Base-by-base conservation (phyloP, 2,797 vertebrate species). In the Valencia hispanica region DNA sequence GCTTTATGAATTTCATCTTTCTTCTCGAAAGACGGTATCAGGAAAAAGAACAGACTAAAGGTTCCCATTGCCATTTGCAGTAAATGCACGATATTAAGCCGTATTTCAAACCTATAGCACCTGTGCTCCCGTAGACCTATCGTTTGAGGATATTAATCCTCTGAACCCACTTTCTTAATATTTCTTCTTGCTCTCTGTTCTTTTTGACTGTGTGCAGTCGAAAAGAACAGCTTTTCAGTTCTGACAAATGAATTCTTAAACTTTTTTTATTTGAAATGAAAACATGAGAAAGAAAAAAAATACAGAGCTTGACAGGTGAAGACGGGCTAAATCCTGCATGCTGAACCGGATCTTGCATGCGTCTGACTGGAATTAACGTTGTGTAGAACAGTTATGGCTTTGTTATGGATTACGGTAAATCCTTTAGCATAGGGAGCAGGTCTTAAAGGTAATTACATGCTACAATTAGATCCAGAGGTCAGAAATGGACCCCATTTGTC, bases 391-490 rank as follows among this genome's bases (percentile, higher is more conserved):
- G 90, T 92, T 93, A 91, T 88, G 90, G 89, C 86, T 93, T 92
- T 94, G 90, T 92, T 90, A 89, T 92, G 91, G 92, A 93, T 94
- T 93, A 92, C 61, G 75, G 88, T 89, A 93, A 93, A 94, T 93
- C 91, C 91, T 86, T 84, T 78, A 91, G 87, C 91, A 91, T 85
- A 91, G 89, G 89, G 89, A 94, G 86, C 85, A 89, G 84, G 91
- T 89, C 83, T 92, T 93, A 90, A 94, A 91, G 89, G 90, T 93
- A 94, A 94, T 95, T 93, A 93, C 90, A 93, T 73, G 87, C 89
- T 90, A 82, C 90, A 92, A 92, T 90, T 90, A 84, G 87, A 94
- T 92, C 85, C 91, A 89, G 90, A 86, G 82, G 80, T 75, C 79
- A 86, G 84, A 85, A 91, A 92, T 69, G 80, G 87, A 86, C 76